Evolutionary conservation across 2,888 invertebrate species (phyloP), one percentile per base, ranked within the genome.

Genomic region (Iphiclides podalirius): DNA sequence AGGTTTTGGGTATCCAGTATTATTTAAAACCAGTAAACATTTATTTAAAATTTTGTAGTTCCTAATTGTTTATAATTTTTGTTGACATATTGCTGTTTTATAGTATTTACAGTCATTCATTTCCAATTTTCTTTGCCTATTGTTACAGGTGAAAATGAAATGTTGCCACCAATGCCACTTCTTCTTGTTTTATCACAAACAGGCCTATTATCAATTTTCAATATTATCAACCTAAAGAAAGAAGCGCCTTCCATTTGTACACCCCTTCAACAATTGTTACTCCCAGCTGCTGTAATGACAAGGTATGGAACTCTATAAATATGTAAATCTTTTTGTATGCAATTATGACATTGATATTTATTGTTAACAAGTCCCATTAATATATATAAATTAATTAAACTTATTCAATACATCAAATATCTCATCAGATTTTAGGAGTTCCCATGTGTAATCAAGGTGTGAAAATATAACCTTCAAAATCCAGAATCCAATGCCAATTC

Each of bases 141-240:
- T 31, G n/a, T 62, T 72, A 1, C 63, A 91, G 90, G 91, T 47
- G 93, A 94, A 52, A 91, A 88, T 49, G 86, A 90, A 53, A 79
- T 80, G 0, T 76, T 95, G 17, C 92, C 93, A 0, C 92, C 94
- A 2, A 94, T 95, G 90, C 97, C 97, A 0, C 84, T 95, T 52
- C 79, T 97, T 1, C 91, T 94, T 47, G 89, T 96, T 6, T 77
- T 97, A 7, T 93, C 95, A 0, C 93, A 95, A 48, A 92, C 93
- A 34, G 96, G 97, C 0, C 82, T 94, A 9, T 87, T 98, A 15
- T 92, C 94, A 0, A 90, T 94, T 4, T 97, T 94, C 79, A 92
- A 95, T 68, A 90, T 96, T 40, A 89, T 95, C 2, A 95, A 96
- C 79, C 71, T 94, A 38, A 88, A 90, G 41, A 86, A 91, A 0